Evolutionary conservation across 2,888 invertebrate genomes (phyloP), one percentile per base, ranked within the genome.

Genomic region (Hypomecis atomaria): DNA sequence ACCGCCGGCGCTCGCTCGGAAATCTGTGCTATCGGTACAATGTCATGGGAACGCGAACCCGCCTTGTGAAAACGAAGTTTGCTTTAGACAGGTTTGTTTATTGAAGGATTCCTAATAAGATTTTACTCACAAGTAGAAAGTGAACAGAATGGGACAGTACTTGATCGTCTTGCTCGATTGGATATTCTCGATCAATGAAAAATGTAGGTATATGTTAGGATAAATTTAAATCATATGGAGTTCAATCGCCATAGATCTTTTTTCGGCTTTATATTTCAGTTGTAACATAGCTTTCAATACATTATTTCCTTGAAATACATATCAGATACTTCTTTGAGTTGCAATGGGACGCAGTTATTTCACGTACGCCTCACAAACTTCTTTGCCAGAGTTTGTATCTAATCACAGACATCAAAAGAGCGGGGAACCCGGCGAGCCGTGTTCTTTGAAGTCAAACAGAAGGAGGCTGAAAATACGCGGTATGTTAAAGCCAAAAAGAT

Each of bases 21-120:
- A 54, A 72, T 69, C 67, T 72, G 60, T 69, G 72, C 59, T 72
- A 69, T 60, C 49, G 61, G 66, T 52, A 65, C 71, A 66, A 65
- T 68, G 69, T 52, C 66, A 71, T 71, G 71, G 71, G 71, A 71
- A 69, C 59, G 45, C 36, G 57, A 53, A 43, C 54, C 40, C 37
- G 43, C 11, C 55, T 60, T 36, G 59, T 53, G 52, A 33, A 59
- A 52, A 59, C 13, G 48, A 45, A 36, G 4, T 4, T 6, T 36
- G n/a, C 6, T 36, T 5, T 33, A 34, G 10, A 34, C 48, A 4
- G 36, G 34, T 36, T 13, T 50, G n/a, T 13, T 7, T 36, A 42
- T 33, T 0, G 0, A n/a, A 5, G 9, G 3, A 11, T n/a, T 10
- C 10, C 6, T 48, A 5, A 38, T 34, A 34, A 48, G 4, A 13